A percentile compares a stretch with the other conserved stretches of the same genome.
Evolutionary conservation across 2,113 vertebrate genomes (phyloP).

Genomic region (Thryonomys swinderianus): DNA sequence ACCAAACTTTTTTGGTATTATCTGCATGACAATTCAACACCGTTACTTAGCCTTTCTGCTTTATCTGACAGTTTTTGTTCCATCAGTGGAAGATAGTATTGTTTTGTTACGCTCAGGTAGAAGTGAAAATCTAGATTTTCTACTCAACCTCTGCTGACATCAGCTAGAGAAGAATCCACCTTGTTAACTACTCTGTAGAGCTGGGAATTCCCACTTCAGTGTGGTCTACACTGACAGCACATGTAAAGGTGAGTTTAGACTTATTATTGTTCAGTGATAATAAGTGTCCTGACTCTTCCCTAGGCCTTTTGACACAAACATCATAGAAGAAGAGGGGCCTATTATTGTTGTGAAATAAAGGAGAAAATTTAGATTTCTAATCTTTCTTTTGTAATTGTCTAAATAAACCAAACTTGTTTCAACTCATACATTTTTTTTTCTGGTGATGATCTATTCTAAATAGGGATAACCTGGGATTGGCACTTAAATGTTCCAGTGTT

Average conservation of each 20-base stretch:
- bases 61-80: not conserved
- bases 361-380: not conserved
- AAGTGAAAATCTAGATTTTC: not conserved
- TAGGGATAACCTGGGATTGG: not conserved
- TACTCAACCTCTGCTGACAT: not conserved
- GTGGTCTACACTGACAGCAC: not conserved
- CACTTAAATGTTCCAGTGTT: not conserved
- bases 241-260: not conserved
- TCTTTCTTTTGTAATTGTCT: not conserved
- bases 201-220: not conserved
- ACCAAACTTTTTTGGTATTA: not conserved
- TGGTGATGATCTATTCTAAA: not conserved
- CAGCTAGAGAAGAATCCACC: too few relatives aligned
- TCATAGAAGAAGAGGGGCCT: not conserved
- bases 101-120: not conserved
- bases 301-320: not conserved
- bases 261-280: not conserved
- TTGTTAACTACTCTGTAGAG: not conserved
- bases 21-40: not conserved
- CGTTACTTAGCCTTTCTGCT: not conserved
- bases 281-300: not conserved
- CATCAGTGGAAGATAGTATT: too few relatives aligned
- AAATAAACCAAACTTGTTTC: not conserved
- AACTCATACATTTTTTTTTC: not conserved
- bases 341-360: not conserved